phyloP scores from a whole-genome alignment of 2,113 vertebrate species.

The Rostratula benghalensis region DNA sequence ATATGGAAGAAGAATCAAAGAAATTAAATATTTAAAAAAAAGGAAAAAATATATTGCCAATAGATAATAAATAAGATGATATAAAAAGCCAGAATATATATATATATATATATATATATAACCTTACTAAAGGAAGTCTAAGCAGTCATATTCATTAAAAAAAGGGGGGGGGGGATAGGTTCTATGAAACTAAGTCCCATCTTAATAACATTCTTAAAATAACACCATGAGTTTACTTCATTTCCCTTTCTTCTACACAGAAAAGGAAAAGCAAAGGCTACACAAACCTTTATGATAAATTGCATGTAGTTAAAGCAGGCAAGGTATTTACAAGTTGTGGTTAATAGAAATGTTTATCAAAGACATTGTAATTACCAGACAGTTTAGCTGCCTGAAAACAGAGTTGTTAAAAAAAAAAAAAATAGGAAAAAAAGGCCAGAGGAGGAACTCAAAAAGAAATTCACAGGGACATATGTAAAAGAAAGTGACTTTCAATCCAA shows the following conservation, averaged over 20 bases:
- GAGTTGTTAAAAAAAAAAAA: background rate
- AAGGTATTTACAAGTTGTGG: slow-evolving; percentile 33
- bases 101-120: background rate
- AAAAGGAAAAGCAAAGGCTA: background rate
- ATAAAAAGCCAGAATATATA: background rate
- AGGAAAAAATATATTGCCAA: background rate
- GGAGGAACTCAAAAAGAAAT: background rate
- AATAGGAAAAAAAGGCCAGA: background rate
- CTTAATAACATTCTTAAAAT: background rate
- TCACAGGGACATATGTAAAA: background rate
- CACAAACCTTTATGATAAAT: slow-evolving; percentile 1
- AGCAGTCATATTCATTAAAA: background rate
- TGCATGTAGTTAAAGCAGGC: background rate
- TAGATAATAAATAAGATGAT: background rate
- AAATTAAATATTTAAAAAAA: background rate
- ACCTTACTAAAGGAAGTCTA: background rate
- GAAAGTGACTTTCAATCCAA: background rate
- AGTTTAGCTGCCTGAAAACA: background rate
- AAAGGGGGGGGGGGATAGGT: background rate
- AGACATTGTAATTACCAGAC: slow-evolving; percentile 22
- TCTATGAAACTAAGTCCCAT: background rate
- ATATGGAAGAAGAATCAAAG: background rate
- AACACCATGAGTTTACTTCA: background rate
- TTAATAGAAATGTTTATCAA: slow-evolving; percentile 47
- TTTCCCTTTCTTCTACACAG: background rate